phyloP scores from a whole-genome alignment of 1,140 invertebrate species.

The Drosophila melanica region DNA sequence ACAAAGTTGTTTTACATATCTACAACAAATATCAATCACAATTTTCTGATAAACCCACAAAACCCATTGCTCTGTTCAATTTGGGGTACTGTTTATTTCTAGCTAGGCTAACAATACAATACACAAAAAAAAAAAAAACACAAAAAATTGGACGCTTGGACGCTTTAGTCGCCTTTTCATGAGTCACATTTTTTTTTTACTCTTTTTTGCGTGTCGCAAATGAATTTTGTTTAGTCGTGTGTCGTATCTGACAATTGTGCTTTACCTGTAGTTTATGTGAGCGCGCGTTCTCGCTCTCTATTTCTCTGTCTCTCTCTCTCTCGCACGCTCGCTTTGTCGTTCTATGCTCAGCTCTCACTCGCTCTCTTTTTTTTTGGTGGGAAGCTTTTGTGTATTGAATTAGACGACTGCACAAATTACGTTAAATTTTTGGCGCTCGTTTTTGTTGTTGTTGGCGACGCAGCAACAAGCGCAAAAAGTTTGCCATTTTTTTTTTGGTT shows the following conservation, averaged over 20 bases:
- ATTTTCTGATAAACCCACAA: conserved; percentile 1
- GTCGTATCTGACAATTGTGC: conserved; percentile 52
- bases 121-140: conserved; percentile 14
- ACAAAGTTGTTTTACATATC: neutral
- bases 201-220: conserved; percentile 56
- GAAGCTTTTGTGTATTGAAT: conserved; percentile 75
- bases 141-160: conserved; percentile 31
- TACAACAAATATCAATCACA: neutral
- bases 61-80: neutral
- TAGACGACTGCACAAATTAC: conserved; percentile 76
- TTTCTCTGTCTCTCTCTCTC: conserved; percentile 5
- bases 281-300: conserved; percentile 18
- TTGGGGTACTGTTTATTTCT: conserved; percentile 5
- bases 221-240: conserved; percentile 58
- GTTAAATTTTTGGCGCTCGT: conserved; percentile 74
- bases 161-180: conserved; percentile 37
- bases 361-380: conserved; percentile 9
- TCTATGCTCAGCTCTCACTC: neutral
- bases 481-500: conserved; percentile 52
- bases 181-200: conserved; percentile 38
- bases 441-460: conserved; percentile 55
- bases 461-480: conserved; percentile 72
- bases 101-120: neutral
- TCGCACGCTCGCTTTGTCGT: neutral
- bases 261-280: conserved; percentile 67